phyloP scores from a whole-genome alignment of 2,797 vertebrate species.

The Urocyon cinereoargenteus region DNA sequence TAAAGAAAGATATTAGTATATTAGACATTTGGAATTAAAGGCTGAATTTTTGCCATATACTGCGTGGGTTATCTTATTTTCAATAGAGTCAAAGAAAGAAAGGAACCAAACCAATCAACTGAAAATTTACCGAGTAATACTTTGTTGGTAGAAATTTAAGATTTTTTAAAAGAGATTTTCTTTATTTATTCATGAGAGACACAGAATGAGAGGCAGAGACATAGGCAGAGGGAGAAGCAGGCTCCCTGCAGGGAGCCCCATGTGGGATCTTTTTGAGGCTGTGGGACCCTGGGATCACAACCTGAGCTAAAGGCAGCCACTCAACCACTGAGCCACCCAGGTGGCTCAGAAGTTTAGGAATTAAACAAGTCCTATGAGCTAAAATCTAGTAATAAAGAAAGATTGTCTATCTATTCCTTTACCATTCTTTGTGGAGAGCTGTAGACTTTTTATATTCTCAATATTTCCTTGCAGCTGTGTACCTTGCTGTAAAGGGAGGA shows the following conservation, averaged over 20 bases:
- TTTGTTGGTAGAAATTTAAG: background rate
- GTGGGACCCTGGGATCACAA: too few relatives aligned
- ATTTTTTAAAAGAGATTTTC: background rate
- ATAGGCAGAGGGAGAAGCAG: too few relatives aligned
- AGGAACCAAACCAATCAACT: background rate
- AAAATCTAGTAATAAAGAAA: slow-evolving; percentile 6
- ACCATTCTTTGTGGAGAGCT: background rate
- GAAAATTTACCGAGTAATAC: background rate
- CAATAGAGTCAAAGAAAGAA: background rate
- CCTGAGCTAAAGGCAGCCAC: too few relatives aligned
- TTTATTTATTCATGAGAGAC: too few relatives aligned
- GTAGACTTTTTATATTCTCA: background rate
- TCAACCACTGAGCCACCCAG: too few relatives aligned
- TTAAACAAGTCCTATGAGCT: background rate
- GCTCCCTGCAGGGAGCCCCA: too few relatives aligned
- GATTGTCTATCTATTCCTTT: background rate
- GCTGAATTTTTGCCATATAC: background rate
- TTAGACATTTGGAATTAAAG: background rate
- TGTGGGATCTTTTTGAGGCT: too few relatives aligned
- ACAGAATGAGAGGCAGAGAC: too few relatives aligned
- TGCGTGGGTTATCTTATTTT: background rate
- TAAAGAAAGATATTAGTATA: background rate
- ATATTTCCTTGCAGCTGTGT: background rate
- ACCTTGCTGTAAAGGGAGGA: background rate
- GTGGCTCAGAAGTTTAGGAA: background rate